Percentiles rank a stretch among this genome's conserved stretches.
These are phyloP conservation scores for Oreochromis grahami DNA, from an alignment of 2,797 vertebrate genomes.

Conservation along the genomic window DNA sequence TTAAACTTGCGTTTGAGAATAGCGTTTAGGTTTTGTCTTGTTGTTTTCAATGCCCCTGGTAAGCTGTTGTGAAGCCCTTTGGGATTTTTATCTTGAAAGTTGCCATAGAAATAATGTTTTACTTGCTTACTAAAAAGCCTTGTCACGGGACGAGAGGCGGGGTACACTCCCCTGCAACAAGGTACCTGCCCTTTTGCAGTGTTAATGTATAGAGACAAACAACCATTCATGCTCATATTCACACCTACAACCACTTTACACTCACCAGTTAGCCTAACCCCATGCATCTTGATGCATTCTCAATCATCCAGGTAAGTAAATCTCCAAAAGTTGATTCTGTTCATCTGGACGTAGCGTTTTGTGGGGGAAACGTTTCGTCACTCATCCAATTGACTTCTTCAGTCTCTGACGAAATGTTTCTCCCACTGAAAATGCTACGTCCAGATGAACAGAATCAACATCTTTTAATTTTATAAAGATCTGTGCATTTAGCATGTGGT, in stretches of 20 bases:
- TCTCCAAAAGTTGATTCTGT: neutral
- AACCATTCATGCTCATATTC: neutral
- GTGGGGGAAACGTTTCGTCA: neutral
- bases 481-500: neutral
- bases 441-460: rapidly evolving
- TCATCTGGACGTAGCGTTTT: rapidly evolving
- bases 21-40: neutral
- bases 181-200: neutral
- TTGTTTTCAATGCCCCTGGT: neutral
- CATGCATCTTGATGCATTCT: neutral
- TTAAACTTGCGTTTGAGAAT: rapidly evolving
- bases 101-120: neutral
- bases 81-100: neutral
- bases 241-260: neutral
- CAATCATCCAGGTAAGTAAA: neutral
- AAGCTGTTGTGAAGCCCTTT: neutral
- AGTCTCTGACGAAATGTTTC: neutral
- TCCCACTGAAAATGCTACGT: neutral
- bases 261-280: neutral
- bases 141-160: rapidly evolving
- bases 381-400: neutral
- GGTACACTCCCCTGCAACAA: neutral
- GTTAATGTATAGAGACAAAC: neutral
- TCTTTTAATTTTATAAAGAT: neutral
- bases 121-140: neutral